Base-by-base conservation (phyloP, 1,140 invertebrate genomes). In the Cotesia glomerata region DNA sequence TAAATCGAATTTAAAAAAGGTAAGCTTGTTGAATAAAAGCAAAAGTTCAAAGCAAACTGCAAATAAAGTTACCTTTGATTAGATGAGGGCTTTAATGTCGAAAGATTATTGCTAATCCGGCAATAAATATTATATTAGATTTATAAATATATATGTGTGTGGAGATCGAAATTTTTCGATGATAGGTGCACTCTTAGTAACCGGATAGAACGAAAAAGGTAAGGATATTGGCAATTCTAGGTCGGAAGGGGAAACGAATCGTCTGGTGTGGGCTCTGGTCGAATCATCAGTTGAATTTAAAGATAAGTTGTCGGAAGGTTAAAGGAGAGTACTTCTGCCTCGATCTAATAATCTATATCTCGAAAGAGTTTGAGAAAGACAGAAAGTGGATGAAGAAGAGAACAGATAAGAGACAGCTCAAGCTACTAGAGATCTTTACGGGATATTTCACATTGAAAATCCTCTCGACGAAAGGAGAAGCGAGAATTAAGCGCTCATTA, bases 211-310 rank as follows among this genome's bases (percentile, higher is more conserved):
- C 78, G 80, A 82, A 81, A 78, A 76, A 80, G 74, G 34, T 76
- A 75, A 79, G 82, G 81, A 83, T 81, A 83, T 82, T 83, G 80
- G 75, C 80, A 82, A 83, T 83, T 81, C 79, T 80, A 75, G 72
- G 74, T 66, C 79, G 80, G 78, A 81, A 67, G 32, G 80, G 78
- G 74, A 78, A 73, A 51, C 74, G 69, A 62, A 54, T 72, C 45
- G 7, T 34, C 65, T 39, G 56, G 7, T 39, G 13, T 64, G 63
- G 65, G 56, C 39, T 39, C 35, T 64, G 63, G 65, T 54, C 39
- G 45, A 67, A 67, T 67, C 65, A 67, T 67, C 65, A 67, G 49
- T 67, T 54, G 49, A 49, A 26, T 64, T 59, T 62, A 45, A 52
- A 34, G 7, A 68, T 18, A 54, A 62, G 32, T 26, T 36, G 59